Conservation (phyloP, 2,113 vertebrate genomes). For the Corythaeola cristata region DNA sequence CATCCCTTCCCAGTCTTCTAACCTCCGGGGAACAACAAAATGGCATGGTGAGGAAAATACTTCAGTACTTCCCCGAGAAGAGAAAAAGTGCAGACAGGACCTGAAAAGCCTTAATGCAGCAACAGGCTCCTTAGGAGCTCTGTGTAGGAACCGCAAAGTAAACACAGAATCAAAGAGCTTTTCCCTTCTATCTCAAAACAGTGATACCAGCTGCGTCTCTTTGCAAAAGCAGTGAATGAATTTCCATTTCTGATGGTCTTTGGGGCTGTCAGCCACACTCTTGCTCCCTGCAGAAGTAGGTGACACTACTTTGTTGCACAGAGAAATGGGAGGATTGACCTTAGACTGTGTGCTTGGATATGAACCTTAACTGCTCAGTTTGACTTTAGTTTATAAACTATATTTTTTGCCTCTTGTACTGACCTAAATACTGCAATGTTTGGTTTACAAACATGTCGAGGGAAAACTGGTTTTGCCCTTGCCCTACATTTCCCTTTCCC, state of each 20-base stretch:
- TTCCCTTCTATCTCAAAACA: neutral
- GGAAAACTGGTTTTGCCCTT: conserved; percentile 10
- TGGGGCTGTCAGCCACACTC: neutral
- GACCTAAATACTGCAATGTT: neutral
- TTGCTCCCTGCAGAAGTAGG: neutral
- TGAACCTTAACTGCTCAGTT: neutral
- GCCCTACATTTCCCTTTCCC: neutral
- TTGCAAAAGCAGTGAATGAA: neutral
- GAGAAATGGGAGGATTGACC: neutral
- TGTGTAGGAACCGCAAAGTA: neutral
- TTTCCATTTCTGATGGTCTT: neutral
- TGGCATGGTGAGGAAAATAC: fast-evolving
- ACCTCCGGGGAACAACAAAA: neutral
- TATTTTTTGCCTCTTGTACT: neutral
- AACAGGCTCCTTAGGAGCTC: neutral
- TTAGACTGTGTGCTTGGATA: neutral
- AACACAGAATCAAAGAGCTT: neutral
- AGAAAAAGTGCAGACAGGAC: neutral
- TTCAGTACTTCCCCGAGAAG: neutral
- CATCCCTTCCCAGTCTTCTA: neutral
- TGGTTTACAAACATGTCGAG: conserved; percentile 39
- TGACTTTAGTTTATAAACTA: neutral
- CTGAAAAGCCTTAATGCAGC: neutral
- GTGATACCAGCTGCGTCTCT: neutral
- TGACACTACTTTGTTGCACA: neutral